These are phyloP conservation scores for Halcyon malimbica DNA, from an alignment of 2,113 vertebrate genomes.

Conservation along the genomic window DNA sequence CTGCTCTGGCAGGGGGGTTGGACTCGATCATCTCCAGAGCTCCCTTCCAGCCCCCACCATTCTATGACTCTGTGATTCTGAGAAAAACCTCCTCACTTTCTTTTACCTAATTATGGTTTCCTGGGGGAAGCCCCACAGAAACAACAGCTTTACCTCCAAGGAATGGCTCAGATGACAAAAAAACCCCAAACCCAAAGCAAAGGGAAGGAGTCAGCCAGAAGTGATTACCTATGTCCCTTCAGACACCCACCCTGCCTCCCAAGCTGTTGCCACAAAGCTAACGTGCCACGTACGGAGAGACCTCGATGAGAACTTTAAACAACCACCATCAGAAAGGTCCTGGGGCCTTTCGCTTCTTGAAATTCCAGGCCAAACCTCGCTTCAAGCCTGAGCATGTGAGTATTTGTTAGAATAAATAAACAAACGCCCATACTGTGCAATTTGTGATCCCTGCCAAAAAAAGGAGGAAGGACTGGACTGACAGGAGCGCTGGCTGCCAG, in stretches of 20 bases:
- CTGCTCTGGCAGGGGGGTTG: too few relatives aligned
- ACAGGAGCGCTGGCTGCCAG: not conserved
- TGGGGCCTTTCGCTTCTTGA: not conserved
- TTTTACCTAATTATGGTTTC: not conserved
- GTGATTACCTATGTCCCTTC: not conserved
- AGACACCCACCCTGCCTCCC: not conserved
- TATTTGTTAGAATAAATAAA: not conserved
- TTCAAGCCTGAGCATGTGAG: not conserved
- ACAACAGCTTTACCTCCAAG: not conserved
- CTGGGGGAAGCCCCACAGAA: not conserved
- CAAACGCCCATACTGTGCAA: not conserved
- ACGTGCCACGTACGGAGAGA: fast-evolving
- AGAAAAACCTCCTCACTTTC: not conserved
- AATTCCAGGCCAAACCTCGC: not conserved
- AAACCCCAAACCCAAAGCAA: not conserved
- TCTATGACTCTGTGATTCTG: too few relatives aligned
- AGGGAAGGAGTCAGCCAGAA: not conserved
- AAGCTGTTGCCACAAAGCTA: not conserved
- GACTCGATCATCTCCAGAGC: too few relatives aligned
- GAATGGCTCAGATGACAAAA: not conserved
- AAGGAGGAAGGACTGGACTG: not conserved
- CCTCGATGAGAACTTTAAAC: not conserved
- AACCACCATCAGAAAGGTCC: not conserved
- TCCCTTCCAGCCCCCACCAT: too few relatives aligned
- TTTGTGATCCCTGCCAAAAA: not conserved